Evolutionary conservation across 1,140 invertebrate genomes (phyloP), one percentile per base, ranked within the genome.

Genomic region (Zaprionus taronus): DNA sequence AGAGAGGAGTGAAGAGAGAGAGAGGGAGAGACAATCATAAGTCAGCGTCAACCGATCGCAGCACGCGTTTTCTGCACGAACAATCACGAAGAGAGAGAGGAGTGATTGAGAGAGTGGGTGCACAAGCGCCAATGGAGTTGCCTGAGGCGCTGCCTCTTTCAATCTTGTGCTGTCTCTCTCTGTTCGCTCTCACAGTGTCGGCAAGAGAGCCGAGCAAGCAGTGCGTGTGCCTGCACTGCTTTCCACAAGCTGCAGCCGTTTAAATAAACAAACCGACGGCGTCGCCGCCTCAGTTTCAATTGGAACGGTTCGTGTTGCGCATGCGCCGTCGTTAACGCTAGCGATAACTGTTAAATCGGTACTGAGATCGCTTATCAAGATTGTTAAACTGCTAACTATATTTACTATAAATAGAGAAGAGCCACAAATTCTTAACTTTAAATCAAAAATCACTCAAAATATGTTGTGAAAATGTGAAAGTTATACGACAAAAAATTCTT

Each of bases 231-330:
- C 9, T 53, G 67, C 56, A 72, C 58, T 68, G 44, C 53, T 75
- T 70, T 41, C 11, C 12, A 44, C 62, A 76, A 73, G 80, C 72
- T 60, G 53, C 56, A 77, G 38, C 60, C 60, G 38, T 84, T 83
- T 75, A 83, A 89, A 89, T 89, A 89, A 89, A 90, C 85, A 89
- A 89, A 79, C 72, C 69, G 68, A 79, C 75, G 34, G 79, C 69
- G 68, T 41, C 69, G 31, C 51, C 71, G 79, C 53, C 62, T 89
- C 79, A 89, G 84, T 89, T 90, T 89, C 85, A 81, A 89, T 89
- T 89, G 60, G 85, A 89, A 90, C 85, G 84, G 64, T 47, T 17
- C 47, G 47, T 51, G 47, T 14, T 81, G 82, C 82, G 82, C 83
- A 58, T 81, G 81, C 84, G 85, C 85, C 57, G 81, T 68, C 57